These are phyloP conservation scores for Phrynosoma blainvillii DNA, from an alignment of 2,113 vertebrate genomes.

Conservation along the genomic window DNA sequence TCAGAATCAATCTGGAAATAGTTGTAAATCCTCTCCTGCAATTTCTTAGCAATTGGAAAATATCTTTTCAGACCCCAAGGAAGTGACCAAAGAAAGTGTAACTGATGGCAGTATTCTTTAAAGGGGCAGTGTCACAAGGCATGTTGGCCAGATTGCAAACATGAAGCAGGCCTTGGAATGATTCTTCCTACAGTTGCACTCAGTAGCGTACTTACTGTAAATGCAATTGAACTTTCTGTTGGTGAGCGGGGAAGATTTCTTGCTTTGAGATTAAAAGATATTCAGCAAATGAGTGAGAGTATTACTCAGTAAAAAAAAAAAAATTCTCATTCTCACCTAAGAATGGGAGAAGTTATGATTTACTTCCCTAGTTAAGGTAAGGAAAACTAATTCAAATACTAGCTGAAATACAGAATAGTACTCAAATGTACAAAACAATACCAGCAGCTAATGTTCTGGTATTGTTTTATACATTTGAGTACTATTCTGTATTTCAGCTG, in stretches of 20 bases:
- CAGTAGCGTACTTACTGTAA: neutral
- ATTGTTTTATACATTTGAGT: conserved; percentile 28
- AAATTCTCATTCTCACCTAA: too few species aligned
- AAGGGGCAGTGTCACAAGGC: neutral
- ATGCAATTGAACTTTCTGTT: neutral
- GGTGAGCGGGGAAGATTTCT: too few species aligned
- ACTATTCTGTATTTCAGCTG: neutral
- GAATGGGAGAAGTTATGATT: too few species aligned
- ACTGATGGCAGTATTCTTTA: neutral
- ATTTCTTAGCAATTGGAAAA: neutral
- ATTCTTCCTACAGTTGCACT: neutral
- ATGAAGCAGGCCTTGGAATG: too few species aligned
- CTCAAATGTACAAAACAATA: too few species aligned
- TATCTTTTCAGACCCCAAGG: neutral
- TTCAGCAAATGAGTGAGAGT: neutral
- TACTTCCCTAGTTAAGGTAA: too few species aligned
- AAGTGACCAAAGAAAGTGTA: neutral
- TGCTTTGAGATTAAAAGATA: accelerated
- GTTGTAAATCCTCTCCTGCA: neutral
- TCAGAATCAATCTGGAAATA: neutral
- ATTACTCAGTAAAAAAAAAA: neutral
- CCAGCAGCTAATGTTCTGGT: too few species aligned
- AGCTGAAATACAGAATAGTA: too few species aligned
- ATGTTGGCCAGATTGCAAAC: neutral
- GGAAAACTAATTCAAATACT: too few species aligned